These are phyloP conservation scores for Notamacropus eugenii DNA, from an alignment of 2,797 vertebrate species.

Conservation along the genomic window DNA sequence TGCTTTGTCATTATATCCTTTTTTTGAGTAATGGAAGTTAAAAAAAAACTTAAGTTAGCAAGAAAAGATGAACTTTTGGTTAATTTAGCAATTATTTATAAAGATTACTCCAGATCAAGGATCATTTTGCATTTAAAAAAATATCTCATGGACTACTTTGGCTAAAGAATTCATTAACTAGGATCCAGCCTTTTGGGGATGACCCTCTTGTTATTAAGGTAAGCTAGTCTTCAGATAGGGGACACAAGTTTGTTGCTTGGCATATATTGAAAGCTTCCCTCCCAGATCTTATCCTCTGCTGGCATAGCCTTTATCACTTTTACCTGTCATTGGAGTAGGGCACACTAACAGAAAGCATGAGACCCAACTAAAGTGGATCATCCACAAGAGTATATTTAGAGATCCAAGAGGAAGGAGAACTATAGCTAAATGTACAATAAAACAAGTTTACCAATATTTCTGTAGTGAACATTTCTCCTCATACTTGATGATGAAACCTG, in stretches of 20 bases:
- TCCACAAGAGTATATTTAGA: background rate
- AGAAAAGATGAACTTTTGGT: slow-evolving; percentile 4
- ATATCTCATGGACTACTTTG: background rate
- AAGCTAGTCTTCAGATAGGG: background rate
- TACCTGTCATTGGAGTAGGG: background rate
- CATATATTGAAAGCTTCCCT: background rate
- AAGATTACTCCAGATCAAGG: background rate
- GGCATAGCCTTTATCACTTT: background rate
- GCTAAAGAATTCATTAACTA: background rate
- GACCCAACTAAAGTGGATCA: background rate
- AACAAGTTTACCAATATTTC: background rate
- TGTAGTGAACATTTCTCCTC: background rate
- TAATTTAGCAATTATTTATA: background rate
- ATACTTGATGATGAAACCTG: background rate
- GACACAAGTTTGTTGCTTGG: background rate
- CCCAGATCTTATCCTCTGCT: background rate
- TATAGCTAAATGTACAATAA: background rate
- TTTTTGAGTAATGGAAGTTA: background rate
- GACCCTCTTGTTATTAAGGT: background rate
- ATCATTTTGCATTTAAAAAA: background rate
- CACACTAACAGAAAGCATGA: background rate
- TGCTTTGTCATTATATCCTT: background rate
- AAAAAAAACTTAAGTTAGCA: background rate
- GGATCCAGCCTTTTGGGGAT: background rate
- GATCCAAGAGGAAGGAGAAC: background rate